phyloP scores from a whole-genome alignment of 2,113 vertebrate species.

The Eidolon helvum region DNA sequence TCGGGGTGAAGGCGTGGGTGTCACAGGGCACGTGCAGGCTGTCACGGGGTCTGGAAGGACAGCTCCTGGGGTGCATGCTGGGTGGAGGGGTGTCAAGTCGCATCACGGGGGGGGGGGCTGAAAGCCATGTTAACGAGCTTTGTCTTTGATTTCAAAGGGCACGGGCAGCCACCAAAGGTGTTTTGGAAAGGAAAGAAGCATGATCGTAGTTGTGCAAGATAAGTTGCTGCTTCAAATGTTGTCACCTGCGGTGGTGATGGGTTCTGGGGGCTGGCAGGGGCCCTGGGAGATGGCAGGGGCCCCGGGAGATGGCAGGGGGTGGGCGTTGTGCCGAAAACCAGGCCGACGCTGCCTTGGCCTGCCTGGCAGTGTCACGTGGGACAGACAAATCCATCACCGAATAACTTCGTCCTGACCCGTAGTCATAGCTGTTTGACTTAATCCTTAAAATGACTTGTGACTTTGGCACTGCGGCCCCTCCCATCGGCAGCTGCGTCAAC shows the following conservation, averaged over 20 bases:
- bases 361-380: background rate
- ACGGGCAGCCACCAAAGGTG: background rate
- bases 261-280: background rate
- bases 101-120: background rate
- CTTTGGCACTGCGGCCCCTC: background rate
- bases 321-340: background rate
- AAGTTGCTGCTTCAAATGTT: background rate
- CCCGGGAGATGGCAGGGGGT: background rate
- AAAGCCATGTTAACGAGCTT: background rate
- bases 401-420: slow-evolving; percentile 9
- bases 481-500: background rate
- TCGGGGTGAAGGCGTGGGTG: background rate
- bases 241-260: no score
- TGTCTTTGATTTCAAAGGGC: background rate
- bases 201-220: background rate
- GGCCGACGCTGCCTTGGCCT: background rate
- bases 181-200: background rate
- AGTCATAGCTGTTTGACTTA: background rate
- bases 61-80: no score
- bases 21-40: no score
- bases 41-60: rapidly evolving
- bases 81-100: background rate
- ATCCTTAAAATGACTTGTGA: background rate
- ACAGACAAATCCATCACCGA: background rate
- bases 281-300: background rate